Percentiles rank a stretch among this genome's conserved stretches.
phyloP scores from a whole-genome alignment of 1,140 invertebrate genomes.

The Babylonia areolata region DNA sequence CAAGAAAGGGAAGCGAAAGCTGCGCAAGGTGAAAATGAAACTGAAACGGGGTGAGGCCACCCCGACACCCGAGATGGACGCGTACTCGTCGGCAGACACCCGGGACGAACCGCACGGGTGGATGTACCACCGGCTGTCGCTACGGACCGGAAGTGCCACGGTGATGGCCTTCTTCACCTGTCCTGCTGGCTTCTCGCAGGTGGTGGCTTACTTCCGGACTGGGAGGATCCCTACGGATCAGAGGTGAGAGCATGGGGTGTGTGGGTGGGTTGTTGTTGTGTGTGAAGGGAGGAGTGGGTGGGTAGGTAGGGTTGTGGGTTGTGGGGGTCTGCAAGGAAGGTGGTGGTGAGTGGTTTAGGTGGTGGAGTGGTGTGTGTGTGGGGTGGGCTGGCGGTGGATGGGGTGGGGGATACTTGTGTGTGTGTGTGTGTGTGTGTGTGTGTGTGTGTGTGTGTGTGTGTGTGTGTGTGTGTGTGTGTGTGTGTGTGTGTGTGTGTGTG shows the following conservation, averaged over 20 bases:
- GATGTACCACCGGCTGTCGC: slow-evolving; percentile 36
- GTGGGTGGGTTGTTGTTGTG: neutral
- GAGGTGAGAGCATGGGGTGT: slow-evolving; percentile 9
- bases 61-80: neutral
- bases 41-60: neutral
- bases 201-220: slow-evolving; percentile 24
- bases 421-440: too few relatives aligned
- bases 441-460: too few relatives aligned
- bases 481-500: neutral
- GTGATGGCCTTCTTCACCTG: slow-evolving; percentile 16
- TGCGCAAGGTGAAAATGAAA: slow-evolving; percentile 1
- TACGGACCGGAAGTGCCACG: neutral
- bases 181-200: neutral
- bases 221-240: neutral
- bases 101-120: slow-evolving; percentile 14
- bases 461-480: too few relatives aligned
- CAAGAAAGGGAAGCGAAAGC: neutral
- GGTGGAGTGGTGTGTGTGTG: too few relatives aligned
- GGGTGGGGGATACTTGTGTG: neutral
- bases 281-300: too few relatives aligned
- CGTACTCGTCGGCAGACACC: slow-evolving; percentile 15
- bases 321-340: too few relatives aligned
- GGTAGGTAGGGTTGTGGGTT: too few relatives aligned
- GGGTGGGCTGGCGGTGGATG: neutral
- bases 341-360: too few relatives aligned